Evolutionary conservation across 2,113 vertebrate species (phyloP).

Genomic region (Panthera uncia): DNA sequence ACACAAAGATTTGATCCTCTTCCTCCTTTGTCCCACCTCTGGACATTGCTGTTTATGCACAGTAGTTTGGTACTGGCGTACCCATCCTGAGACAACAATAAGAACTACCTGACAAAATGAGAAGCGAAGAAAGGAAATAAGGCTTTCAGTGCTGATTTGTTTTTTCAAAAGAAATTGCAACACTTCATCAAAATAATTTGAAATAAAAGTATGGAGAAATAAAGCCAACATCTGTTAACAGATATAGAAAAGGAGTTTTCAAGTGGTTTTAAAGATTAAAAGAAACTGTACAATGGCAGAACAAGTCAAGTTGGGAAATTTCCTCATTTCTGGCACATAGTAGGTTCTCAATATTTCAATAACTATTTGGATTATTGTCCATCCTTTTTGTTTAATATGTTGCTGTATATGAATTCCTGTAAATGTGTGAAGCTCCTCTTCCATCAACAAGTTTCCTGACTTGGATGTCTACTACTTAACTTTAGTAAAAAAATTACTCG

Average conservation of each 20-base stretch:
- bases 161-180: neutral
- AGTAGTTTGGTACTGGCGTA: neutral
- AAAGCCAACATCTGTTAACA: neutral
- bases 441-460: neutral
- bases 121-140: neutral
- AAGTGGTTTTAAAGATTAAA: neutral
- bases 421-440: neutral
- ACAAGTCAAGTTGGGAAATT: neutral
- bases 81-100: neutral
- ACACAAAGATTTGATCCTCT: neutral
- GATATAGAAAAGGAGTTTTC: neutral
- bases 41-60: neutral
- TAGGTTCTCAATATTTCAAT: neutral
- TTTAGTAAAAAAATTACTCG: neutral
- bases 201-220: neutral
- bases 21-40: neutral
- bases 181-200: neutral
- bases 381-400: neutral
- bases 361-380: neutral
- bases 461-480: neutral
- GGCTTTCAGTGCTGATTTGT: neutral
- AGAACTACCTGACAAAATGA: neutral
- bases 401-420: neutral
- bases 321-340: neutral
- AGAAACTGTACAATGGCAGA: neutral